phyloP scores from a whole-genome alignment of 2,888 invertebrate genomes.

The Acanthopleura granulata region DNA sequence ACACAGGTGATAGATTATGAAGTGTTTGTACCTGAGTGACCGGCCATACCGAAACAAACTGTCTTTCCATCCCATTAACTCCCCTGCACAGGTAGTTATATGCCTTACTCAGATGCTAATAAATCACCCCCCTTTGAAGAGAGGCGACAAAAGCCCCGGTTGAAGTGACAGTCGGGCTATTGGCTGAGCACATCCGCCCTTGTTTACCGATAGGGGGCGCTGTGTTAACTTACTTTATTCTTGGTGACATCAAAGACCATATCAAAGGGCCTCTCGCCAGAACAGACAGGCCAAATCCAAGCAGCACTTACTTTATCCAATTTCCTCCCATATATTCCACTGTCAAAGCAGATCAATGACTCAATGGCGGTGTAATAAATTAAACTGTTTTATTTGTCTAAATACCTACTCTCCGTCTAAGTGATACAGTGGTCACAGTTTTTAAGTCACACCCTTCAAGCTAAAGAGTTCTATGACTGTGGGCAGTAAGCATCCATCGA shows the following conservation, averaged over 20 bases:
- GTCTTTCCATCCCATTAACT: too few relatives aligned
- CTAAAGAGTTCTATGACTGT: background rate
- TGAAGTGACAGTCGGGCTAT: too few relatives aligned
- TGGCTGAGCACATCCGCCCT: too few relatives aligned
- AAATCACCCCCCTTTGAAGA: too few relatives aligned
- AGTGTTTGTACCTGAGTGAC: too few relatives aligned
- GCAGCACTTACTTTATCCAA: background rate
- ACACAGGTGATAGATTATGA: too few relatives aligned
- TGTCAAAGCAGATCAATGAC: background rate
- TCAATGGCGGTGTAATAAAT: background rate
- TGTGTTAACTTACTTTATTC: background rate
- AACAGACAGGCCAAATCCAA: background rate
- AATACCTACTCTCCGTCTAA: background rate
- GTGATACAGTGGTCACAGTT: background rate
- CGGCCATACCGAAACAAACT: too few relatives aligned
- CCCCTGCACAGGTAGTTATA: too few relatives aligned
- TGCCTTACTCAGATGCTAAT: too few relatives aligned
- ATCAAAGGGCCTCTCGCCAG: background rate
- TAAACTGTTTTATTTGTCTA: background rate
- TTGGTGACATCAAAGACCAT: constrained; percentile 1
- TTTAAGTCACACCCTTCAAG: too few relatives aligned
- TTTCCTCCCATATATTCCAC: background rate
- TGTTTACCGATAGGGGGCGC: too few relatives aligned
- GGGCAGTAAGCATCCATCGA: background rate
- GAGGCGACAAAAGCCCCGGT: too few relatives aligned